phyloP scores from a whole-genome alignment of 2,113 vertebrate species.

The Cardinalis cardinalis region DNA sequence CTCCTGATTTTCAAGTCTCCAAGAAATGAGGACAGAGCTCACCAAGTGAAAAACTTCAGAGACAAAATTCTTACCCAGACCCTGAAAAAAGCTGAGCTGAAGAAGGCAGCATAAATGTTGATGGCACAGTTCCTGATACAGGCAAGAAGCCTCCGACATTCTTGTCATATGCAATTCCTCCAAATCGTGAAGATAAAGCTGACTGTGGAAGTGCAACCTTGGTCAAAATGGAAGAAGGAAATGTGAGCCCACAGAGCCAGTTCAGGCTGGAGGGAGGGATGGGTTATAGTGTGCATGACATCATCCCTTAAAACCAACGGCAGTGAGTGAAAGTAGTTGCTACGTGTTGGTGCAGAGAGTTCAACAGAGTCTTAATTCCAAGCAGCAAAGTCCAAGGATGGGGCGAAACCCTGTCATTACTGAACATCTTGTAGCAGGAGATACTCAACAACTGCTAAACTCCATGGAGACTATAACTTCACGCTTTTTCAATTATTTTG shows the following conservation, averaged over 20 bases:
- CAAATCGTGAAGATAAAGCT: fast-evolving
- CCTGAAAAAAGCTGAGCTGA: background rate
- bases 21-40: background rate
- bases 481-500: background rate
- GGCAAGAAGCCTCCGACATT: background rate
- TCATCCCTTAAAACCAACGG: fast-evolving
- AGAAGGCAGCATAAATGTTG: background rate
- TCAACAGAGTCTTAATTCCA: background rate
- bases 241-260: background rate
- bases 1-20: background rate
- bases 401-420: background rate
- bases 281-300: too few relatives aligned
- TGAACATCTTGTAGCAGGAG: background rate
- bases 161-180: background rate
- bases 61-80: background rate
- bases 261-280: too few relatives aligned
- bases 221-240: background rate
- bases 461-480: background rate
- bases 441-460: background rate
- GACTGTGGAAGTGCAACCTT: background rate
- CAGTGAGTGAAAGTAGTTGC: background rate
- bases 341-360: background rate
- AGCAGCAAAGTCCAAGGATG: background rate
- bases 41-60: background rate
- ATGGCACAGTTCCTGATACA: background rate